Evolutionary conservation across 1,140 invertebrate genomes (phyloP).

Genomic region (Orchesella cincta): DNA sequence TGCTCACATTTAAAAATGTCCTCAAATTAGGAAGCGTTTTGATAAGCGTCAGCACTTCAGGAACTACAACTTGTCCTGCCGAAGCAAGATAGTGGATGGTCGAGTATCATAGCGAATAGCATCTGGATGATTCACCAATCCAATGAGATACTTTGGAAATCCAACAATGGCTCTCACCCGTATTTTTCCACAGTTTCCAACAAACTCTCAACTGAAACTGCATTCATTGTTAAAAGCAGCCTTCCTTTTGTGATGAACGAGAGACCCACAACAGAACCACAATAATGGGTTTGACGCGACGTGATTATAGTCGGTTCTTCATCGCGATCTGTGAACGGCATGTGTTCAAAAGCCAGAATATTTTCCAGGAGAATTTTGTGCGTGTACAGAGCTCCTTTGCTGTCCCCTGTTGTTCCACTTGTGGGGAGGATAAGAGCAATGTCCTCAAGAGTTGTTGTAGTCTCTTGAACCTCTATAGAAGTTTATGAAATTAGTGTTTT

Average conservation of each 20-base stretch:
- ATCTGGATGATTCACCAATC: conserved; percentile 24
- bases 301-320: not conserved
- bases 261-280: conserved; percentile 28
- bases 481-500: not conserved
- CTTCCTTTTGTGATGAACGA: conserved; percentile 28
- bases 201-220: not conserved
- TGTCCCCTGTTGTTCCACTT: conserved; percentile 43
- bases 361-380: conserved; percentile 37
- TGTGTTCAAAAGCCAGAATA: conserved; percentile 14
- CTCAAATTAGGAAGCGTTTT: conserved; percentile 15
- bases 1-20: conserved; percentile 24
- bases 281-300: conserved; percentile 23
- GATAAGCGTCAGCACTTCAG: conserved; percentile 1
- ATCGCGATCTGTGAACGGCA: conserved; percentile 5
- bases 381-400: conserved; percentile 42
- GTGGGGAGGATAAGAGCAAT: conserved; percentile 36
- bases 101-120: not conserved
- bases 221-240: not conserved
- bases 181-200: conserved; percentile 9
- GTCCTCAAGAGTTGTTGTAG: not conserved
- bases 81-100: conserved; percentile 4
- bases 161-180: conserved; percentile 18
- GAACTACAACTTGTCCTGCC: conserved; percentile 29
- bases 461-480: not conserved
- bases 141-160: conserved; percentile 35